Evolutionary conservation across 1,140 invertebrate genomes (phyloP), one percentile per base, ranked within the genome.

Genomic region (Bombus picipes): DNA sequence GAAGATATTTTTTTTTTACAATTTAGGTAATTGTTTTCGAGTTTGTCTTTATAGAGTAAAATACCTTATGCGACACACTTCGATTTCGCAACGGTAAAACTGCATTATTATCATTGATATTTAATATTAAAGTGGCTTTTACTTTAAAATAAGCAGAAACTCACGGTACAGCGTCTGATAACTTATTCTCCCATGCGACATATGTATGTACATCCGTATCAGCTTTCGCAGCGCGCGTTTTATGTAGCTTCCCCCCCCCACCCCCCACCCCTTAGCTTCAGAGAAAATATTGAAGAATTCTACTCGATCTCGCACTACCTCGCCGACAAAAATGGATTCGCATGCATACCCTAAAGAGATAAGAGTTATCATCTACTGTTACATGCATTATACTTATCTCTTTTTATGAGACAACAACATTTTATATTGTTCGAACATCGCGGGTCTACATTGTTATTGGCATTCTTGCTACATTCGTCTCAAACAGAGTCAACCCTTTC

Each of bases 121-220:
- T 86, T 81, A 89, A 85, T 81, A 41, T 88, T 88, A 82, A 88
- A 89, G 34, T 57, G 37, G 62, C 53, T 85, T 88, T 73, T 41
- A 81, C 72, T 82, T 85, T 85, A 82, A 88, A 86, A 74, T 75
- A 79, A 86, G 83, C 88, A 82, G 79, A 86, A 88, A 74, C 73
- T 82, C 78, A 41, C 73, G 83, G 62, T 73, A 87, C 68, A 79
- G 85, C 81, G 78, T 79, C 82, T 86, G 87, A 89, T 89, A 88
- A 88, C 65, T 68, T 78, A 68, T 74, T 71, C n/a, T n/a, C 34
- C 28, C 39, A 34, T 59, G 73, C 80, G 71, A 77, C 43, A 62
- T 62, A 53, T 22, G 66, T 62, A 53, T 53, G 66, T 79, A 82
- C 59, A 86, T 88, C 66, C 73, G 85, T 89, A 88, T 85, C 75